Percentiles rank a stretch among this genome's conserved stretches.
Conservation (phyloP, 2,113 vertebrate species). For the Cardinalis cardinalis region DNA sequence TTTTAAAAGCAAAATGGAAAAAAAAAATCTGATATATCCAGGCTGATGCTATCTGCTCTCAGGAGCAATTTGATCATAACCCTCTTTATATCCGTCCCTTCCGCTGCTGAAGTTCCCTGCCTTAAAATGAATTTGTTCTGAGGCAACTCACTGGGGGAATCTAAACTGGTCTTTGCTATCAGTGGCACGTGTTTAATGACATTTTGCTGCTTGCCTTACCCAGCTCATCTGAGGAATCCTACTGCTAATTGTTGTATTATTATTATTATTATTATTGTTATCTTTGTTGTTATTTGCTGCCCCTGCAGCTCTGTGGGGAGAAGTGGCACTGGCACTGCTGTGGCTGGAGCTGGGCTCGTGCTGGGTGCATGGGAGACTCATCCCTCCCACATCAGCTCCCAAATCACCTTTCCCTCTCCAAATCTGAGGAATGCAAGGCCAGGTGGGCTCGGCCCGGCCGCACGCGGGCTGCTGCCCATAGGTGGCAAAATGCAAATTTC, state of each 20-base stretch:
- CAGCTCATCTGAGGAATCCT: not conserved
- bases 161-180: not conserved
- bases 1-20: not conserved
- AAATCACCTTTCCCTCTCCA: not conserved
- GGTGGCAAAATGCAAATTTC: slow-evolving; percentile 20
- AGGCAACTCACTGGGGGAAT: not conserved
- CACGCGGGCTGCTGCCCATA: fast-evolving
- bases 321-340: not conserved
- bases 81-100: not conserved
- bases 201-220: not conserved
- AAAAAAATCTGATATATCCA: not conserved
- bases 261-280: not conserved
- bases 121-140: slow-evolving; percentile 7
- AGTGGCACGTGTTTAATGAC: not conserved
- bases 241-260: not conserved
- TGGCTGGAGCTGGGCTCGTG: fast-evolving
- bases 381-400: not conserved
- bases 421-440: fast-evolving
- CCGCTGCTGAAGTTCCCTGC: not conserved
- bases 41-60: not conserved
- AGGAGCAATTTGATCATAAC: slow-evolving; percentile 21
- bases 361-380: fast-evolving
- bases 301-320: not conserved
- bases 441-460: not conserved
- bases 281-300: not conserved